Conservation (phyloP, 2,797 vertebrate genomes). For the Odontamblyopus lacepedii region DNA sequence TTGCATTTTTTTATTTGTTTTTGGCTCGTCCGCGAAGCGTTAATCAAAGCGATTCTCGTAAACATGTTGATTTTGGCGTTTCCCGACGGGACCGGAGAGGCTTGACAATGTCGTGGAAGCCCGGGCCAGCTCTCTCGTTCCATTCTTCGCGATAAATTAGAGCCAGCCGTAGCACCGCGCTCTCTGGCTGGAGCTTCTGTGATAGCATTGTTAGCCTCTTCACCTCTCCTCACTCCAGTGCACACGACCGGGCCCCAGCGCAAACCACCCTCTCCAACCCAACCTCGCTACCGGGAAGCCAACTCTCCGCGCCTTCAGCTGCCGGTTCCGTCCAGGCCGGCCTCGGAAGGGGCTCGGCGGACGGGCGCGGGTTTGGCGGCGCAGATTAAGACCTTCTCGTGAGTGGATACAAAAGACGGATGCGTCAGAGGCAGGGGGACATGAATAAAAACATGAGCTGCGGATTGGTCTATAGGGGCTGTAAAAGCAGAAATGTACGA, state of each 20-base stretch:
- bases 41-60: conserved; percentile 69
- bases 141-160: conserved; percentile 1
- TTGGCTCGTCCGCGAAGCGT: conserved; percentile 49
- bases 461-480: conserved; percentile 58
- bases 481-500: conserved; percentile 63
- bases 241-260: conserved; percentile 72
- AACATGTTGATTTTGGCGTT: conserved; percentile 67
- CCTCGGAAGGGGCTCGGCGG: conserved; percentile 64
- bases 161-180: not conserved
- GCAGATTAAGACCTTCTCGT: conserved; percentile 81
- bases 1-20: conserved; percentile 8
- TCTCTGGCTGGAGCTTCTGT: conserved; percentile 45
- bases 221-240: conserved; percentile 80
- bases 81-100: conserved; percentile 58
- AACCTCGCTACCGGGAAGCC: conserved; percentile 68
- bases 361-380: conserved; percentile 69
- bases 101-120: conserved; percentile 63
- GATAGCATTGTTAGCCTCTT: conserved; percentile 83
- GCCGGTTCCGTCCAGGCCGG: conserved; percentile 68
- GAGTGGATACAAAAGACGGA: conserved; percentile 66
- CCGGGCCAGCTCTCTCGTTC: conserved; percentile 47
- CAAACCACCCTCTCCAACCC: conserved; percentile 49
- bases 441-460: conserved; percentile 75
- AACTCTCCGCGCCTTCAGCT: conserved; percentile 50
- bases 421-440: conserved; percentile 66